Base-by-base conservation (phyloP, 1,140 invertebrate species). In the Sitodiplosis mosellana region DNA sequence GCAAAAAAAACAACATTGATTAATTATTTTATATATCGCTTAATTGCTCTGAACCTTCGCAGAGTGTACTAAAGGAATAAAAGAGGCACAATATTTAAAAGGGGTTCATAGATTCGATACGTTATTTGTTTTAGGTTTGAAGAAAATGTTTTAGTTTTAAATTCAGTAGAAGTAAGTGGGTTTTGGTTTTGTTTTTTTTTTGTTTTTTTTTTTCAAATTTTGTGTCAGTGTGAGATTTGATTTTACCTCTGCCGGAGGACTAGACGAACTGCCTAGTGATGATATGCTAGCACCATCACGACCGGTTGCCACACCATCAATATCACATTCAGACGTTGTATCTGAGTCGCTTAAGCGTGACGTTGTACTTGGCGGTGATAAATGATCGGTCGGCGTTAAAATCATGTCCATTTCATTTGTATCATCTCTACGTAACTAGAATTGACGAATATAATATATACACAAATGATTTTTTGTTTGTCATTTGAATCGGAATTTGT, bases 261-360 rank as follows among this genome's bases (percentile, higher is more conserved):
- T 88, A 52, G 80, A 80, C 47, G 86, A 89, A 63, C 85, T 89
- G 47, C 86, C 86, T 49, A 90, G 75, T 61, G 86, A 89, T 61
- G 84, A 89, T 46, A 90, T 76, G 61, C 81, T 86, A 46, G 82
- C 81, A 45, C 78, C 80, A 60, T 83, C 81, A 49, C 59, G 76
- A 67, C 58, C 78, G 68, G 54, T 73, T 67, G 64, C 78, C 68
- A 69, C 67, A 59, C 75, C 77, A 59, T 87, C 83, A 54, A 84
- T 76, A 64, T 93, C 88, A 62, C 87, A 81, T 67, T 95, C 90
- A 54, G 87, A 92, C 50, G 75, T 75, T 17, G 83, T 84, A 68
- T 97, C 87, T 21, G 85, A 88, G 67, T 95, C 90, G 53, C 89
- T 93, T 52, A 91, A 75, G 15, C 86, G 75, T 47, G 87, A 87